phyloP scores from a whole-genome alignment of 2,797 vertebrate genomes.

The Rallus crepitans region DNA sequence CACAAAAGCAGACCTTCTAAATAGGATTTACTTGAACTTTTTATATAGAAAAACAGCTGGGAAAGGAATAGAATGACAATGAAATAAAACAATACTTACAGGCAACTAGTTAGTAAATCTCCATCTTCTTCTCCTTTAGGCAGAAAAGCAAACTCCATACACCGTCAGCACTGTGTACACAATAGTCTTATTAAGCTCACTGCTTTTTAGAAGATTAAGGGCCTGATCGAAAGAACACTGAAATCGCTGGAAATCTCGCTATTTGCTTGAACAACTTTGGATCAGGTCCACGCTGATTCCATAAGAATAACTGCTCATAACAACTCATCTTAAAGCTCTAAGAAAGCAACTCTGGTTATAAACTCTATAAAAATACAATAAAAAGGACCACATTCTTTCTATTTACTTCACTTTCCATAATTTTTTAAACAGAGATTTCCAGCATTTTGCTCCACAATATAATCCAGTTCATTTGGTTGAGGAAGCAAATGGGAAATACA shows the following conservation, averaged over 20 bases:
- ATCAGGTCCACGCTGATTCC: neutral
- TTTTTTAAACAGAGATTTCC: neutral
- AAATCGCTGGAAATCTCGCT: neutral
- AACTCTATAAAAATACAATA: constrained; percentile 22
- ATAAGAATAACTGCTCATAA: constrained; percentile 11
- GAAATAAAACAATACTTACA: constrained; percentile 44
- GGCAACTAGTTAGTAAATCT: constrained; percentile 22
- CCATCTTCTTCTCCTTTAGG: neutral
- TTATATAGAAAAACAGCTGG: constrained; percentile 34
- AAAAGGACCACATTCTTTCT: neutral
- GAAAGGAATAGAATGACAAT: constrained; percentile 26
- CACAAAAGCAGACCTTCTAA: constrained; percentile 32
- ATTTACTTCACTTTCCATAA: neutral
- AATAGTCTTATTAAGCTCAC: neutral
- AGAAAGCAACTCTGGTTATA: constrained; percentile 29
- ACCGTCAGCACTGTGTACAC: neutral
- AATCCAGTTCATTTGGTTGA: neutral
- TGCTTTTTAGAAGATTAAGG: constrained; percentile 25
- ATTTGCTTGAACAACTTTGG: constrained; percentile 37
- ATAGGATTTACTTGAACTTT: constrained; percentile 17
- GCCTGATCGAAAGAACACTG: constrained; percentile 24
- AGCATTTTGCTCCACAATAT: neutral
- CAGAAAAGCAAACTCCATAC: neutral
- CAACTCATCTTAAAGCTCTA: constrained; percentile 10
- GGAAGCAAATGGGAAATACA: neutral